A percentile compares a stretch with the other conserved stretches of the same genome.
Conservation (phyloP, 2,797 vertebrate genomes). For the Characodon lateralis region DNA sequence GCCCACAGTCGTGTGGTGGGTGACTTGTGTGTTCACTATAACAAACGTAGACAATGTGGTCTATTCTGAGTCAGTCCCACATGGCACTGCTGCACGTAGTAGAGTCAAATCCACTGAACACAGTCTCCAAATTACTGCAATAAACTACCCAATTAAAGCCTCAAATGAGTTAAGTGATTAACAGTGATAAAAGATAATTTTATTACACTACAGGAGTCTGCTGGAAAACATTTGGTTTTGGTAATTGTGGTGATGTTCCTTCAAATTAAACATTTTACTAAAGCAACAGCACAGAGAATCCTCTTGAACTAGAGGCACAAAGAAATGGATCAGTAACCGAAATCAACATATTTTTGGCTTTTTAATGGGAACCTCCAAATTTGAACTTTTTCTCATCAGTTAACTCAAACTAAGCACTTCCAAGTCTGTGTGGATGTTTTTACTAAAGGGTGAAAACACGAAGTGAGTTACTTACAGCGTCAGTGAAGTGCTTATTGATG, state of each 20-base stretch:
- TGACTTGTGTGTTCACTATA: neutral
- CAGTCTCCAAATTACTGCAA: neutral
- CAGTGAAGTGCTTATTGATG: too few relatives aligned
- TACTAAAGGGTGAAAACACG: too few relatives aligned
- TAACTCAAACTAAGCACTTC: neutral
- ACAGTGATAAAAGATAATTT: neutral
- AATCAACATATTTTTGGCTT: neutral
- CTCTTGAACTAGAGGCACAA: neutral
- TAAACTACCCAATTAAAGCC: neutral
- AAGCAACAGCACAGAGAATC: neutral
- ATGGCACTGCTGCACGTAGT: too few relatives aligned
- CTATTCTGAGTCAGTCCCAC: conserved; percentile 9
- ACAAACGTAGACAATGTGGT: neutral
- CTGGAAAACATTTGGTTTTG: neutral
- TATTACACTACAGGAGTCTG: neutral
- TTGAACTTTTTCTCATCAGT: neutral
- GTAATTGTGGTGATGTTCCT: neutral
- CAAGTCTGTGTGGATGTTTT: neutral
- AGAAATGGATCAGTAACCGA: neutral
- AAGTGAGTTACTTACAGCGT: too few relatives aligned
- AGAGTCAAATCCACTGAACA: neutral
- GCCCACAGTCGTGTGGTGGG: neutral
- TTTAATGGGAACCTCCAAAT: neutral
- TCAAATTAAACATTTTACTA: too few relatives aligned
- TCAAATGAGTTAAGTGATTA: neutral